Conservation (phyloP, 2,797 vertebrate genomes). For the Myotis planiceps region DNA sequence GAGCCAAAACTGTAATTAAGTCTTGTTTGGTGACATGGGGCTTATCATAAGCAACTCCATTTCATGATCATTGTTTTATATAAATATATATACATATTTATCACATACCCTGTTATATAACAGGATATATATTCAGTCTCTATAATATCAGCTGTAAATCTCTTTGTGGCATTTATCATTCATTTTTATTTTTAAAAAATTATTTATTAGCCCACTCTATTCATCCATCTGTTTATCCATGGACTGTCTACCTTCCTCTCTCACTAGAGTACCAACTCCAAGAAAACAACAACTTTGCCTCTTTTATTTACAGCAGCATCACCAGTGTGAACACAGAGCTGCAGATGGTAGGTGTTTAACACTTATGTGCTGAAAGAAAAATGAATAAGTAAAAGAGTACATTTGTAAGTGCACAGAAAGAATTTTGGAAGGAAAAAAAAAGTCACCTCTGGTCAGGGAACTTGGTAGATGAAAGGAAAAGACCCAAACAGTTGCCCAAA, state of each 20-base stretch:
- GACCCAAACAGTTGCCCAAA: neutral
- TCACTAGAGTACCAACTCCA: neutral
- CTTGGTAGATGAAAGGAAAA: neutral
- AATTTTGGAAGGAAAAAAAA: neutral
- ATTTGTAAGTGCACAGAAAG: neutral
- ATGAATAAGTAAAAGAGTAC: neutral
- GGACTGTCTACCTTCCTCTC: neutral
- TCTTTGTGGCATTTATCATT: neutral
- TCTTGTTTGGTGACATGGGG: neutral
- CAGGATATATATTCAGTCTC: neutral
- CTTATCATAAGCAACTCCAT: neutral
- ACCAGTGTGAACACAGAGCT: neutral
- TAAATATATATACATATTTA: neutral
- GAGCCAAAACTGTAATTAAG: neutral
- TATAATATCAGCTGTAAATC: neutral
- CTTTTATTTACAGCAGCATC: neutral
- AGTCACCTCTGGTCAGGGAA: neutral
- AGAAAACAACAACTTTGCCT: neutral
- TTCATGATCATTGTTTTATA: neutral
- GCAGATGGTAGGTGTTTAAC: neutral
- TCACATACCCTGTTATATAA: neutral
- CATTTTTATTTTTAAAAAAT: neutral
- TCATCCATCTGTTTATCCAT: neutral
- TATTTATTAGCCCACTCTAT: neutral
- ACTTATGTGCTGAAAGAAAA: neutral